phyloP scores from a whole-genome alignment of 1,140 invertebrate genomes.

The Cephus cinctus region DNA sequence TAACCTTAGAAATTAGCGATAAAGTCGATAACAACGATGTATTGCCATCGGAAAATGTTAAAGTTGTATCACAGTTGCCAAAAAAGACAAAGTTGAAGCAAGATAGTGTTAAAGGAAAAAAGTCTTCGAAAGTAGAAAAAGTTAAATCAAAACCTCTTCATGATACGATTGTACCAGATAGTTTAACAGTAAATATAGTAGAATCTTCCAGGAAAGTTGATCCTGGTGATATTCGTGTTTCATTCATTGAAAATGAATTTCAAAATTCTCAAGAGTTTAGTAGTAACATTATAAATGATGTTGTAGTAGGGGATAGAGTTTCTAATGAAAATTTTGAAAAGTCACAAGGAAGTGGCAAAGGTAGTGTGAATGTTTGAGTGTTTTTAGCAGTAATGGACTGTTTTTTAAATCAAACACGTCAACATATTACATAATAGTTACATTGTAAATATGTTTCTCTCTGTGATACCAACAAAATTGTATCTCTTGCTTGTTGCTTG shows the following conservation, averaged over 20 bases:
- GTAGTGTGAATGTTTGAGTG: neutral
- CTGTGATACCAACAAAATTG: constrained; percentile 38
- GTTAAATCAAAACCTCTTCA: neutral
- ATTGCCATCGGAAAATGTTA: neutral
- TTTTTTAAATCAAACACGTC: neutral
- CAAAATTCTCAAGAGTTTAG: no score
- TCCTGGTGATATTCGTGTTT: no score
- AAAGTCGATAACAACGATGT: no score
- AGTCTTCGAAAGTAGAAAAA: constrained; percentile 13
- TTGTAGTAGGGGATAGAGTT: no score
- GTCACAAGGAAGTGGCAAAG: neutral
- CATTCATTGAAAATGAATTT: no score
- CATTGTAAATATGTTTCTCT: constrained; percentile 25
- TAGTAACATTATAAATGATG: no score
- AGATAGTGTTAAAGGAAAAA: constrained; percentile 6
- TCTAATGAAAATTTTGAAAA: neutral
- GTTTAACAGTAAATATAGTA: no score
- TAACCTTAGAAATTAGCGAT: no score
- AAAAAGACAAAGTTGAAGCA: constrained; percentile 17
- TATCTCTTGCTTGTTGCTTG: constrained; percentile 2
- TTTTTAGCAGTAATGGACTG: neutral
- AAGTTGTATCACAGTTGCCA: constrained; percentile 10
- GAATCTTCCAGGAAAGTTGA: no score
- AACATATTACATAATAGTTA: no score
- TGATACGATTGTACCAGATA: no score